Evolutionary conservation across 2,888 invertebrate genomes (phyloP).

Genomic region (Nysson spinosus): DNA sequence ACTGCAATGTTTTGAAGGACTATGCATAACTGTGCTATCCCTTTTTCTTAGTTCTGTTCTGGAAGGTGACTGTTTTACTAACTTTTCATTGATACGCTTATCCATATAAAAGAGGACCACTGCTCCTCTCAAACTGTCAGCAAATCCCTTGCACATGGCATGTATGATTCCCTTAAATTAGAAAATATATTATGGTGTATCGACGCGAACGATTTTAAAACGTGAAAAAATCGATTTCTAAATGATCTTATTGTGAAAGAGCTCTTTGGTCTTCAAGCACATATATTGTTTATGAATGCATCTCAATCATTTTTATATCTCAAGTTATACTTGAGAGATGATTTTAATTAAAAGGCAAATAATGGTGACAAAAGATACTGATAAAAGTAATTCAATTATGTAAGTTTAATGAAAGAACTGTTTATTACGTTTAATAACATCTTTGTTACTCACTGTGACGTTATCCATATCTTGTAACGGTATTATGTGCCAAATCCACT

Average conservation of each 20-base stretch:
- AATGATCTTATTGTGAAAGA: background rate
- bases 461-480: conserved; percentile 50
- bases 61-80: conserved; percentile 80
- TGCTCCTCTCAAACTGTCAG: conserved; percentile 89
- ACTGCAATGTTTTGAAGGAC: conserved; percentile 75
- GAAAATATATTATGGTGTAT: conserved; percentile 6
- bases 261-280: background rate
- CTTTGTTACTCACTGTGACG: conserved; percentile 51
- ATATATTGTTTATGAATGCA: no score
- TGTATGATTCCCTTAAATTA: conserved; percentile 82
- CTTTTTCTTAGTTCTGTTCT: conserved; percentile 77
- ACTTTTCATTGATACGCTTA: conserved; percentile 85
- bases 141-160: conserved; percentile 84
- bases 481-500: conserved; percentile 21
- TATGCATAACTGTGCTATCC: conserved; percentile 77
- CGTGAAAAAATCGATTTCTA: background rate
- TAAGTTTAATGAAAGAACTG: conserved; percentile 14
- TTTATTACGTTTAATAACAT: background rate
- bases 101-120: conserved; percentile 87
- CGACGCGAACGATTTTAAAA: no score
- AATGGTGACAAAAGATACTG: background rate
- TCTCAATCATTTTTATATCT: no score
- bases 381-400: background rate
- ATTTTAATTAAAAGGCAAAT: background rate
- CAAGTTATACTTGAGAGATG: no score